These are phyloP conservation scores for Dasypus novemcinctus DNA, from an alignment of 2,113 vertebrate species.

Conservation along the genomic window DNA sequence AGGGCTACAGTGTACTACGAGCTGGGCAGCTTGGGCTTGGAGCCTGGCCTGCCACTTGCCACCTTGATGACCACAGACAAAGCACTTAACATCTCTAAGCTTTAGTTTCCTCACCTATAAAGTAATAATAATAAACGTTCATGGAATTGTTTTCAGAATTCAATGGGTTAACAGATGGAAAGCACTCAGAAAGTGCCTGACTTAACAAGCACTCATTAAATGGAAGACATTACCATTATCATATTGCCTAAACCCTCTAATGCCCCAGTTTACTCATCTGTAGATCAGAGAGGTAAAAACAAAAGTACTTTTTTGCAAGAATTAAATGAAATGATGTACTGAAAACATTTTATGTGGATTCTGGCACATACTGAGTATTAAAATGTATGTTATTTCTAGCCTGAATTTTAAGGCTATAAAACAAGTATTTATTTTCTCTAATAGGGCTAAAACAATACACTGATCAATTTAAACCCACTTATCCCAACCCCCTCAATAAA, in stretches of 20 bases:
- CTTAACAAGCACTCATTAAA: not conserved
- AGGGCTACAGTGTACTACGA: not conserved
- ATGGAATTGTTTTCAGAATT: not conserved
- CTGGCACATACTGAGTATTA: not conserved
- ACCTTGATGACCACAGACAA: not conserved
- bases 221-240: no score
- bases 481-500: not conserved
- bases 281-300: not conserved
- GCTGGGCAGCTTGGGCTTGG: not conserved
- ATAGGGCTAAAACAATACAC: not conserved
- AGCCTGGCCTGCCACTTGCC: not conserved
- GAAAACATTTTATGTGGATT: not conserved
- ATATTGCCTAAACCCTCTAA: not conserved
- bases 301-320: not conserved
- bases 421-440: slow-evolving; percentile 19
- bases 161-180: not conserved
- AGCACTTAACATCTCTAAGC: no score
- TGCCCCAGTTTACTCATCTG: not conserved
- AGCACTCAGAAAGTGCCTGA: not conserved
- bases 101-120: not conserved
- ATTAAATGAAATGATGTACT: not conserved
- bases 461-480: not conserved
- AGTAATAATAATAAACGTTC: not conserved
- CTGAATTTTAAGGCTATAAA: not conserved
- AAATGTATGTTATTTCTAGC: not conserved